A percentile compares a stretch with the other conserved stretches of the same genome.
Conservation (phyloP, 2,797 vertebrate genomes). For the Rhodeus uyekii region DNA sequence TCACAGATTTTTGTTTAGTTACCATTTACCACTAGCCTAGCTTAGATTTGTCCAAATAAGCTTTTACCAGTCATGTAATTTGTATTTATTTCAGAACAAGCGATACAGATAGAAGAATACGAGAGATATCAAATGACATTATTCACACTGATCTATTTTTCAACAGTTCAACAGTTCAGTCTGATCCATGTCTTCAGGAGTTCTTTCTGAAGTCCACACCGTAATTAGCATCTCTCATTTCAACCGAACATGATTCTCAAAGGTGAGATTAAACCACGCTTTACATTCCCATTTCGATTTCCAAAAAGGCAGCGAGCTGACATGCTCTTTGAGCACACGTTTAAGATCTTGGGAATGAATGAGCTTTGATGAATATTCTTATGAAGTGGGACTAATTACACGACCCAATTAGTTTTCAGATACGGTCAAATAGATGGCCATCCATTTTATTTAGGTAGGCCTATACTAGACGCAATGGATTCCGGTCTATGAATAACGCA, state of each 20-base stretch:
- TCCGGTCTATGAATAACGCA: background rate
- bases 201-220: background rate
- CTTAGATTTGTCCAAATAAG: background rate
- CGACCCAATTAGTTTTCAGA: slow-evolving; percentile 5
- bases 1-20: background rate
- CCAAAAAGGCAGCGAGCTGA: background rate
- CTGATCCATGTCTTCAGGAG: background rate
- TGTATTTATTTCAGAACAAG: background rate
- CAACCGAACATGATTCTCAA: background rate
- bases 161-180: background rate
- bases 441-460: slow-evolving; percentile 23
- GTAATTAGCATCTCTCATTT: background rate
- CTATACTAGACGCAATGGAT: background rate
- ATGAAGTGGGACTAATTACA: slow-evolving; percentile 31
- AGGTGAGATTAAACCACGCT: background rate
- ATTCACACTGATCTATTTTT: background rate
- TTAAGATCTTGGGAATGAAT: slow-evolving; percentile 10
- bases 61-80: background rate
- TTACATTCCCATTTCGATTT: background rate
- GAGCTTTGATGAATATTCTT: slow-evolving; percentile 32
- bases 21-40: background rate
- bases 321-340: slow-evolving; percentile 13
- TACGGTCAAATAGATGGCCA: slow-evolving; percentile 19
- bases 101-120: background rate
- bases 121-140: background rate